phyloP scores from a whole-genome alignment of 2,113 vertebrate genomes.

The Pleuronectes platessa region DNA sequence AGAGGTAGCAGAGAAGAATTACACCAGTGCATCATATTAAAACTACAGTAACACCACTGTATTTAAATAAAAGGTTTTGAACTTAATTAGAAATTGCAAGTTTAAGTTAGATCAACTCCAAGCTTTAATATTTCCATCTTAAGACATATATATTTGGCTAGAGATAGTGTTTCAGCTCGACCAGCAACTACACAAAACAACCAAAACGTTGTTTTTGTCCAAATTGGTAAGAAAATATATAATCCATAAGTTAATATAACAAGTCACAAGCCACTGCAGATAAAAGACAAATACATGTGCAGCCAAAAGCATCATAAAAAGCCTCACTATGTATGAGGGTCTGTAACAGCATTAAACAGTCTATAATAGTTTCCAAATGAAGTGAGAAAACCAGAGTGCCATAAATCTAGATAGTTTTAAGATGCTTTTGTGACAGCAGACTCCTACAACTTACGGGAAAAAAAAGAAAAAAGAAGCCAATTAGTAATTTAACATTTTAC shows the following conservation, averaged over 20 bases:
- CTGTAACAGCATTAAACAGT: conserved; percentile 48
- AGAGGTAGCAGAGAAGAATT: conserved; percentile 11
- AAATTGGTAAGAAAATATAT: neutral
- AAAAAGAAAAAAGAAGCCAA: neutral
- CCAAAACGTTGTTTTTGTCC: neutral
- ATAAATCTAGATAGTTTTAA: conserved; percentile 5
- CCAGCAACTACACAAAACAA: neutral
- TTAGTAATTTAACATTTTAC: conserved; percentile 17
- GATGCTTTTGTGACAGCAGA: conserved; percentile 27
- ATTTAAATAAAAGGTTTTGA: neutral
- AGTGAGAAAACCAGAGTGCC: conserved; percentile 32
- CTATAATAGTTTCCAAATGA: conserved; percentile 52
- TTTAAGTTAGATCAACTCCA: neutral
- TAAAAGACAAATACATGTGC: conserved; percentile 2
- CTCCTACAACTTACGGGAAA: conserved; percentile 1
- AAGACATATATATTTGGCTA: neutral
- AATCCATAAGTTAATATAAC: neutral
- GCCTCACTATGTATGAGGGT: conserved; percentile 14
- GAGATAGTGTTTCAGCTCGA: neutral
- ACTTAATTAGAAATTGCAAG: neutral
- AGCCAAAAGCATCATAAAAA: conserved; percentile 35
- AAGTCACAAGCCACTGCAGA: conserved; percentile 2
- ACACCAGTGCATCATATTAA: neutral
- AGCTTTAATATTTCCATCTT: neutral
- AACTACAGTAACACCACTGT: neutral